A percentile compares a stretch with the other conserved stretches of the same genome.
Evolutionary conservation across 2,888 invertebrate species (phyloP).

Genomic region (Ormyrus labotus): DNA sequence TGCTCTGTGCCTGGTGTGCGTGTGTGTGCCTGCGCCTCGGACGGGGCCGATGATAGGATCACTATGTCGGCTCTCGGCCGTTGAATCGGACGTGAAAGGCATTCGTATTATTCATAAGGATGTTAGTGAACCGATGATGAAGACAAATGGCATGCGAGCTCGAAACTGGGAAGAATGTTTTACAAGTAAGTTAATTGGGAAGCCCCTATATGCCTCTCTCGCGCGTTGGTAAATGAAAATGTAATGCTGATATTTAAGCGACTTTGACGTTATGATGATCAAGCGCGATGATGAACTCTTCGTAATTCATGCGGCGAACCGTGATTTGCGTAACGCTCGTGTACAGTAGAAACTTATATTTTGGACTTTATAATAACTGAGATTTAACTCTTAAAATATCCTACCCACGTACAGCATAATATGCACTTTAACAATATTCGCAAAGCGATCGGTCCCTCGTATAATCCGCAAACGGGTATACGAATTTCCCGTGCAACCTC

Average conservation of each 20-base stretch:
- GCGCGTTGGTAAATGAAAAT: slow-evolving; percentile 33
- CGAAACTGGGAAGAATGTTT: slow-evolving; percentile 49
- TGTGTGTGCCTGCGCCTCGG: neutral
- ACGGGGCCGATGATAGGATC: slow-evolving; percentile 52
- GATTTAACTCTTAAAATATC: no score
- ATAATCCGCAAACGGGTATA: no score
- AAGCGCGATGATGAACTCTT: slow-evolving; percentile 2
- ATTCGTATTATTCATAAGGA: slow-evolving; percentile 54
- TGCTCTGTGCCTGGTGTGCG: neutral
- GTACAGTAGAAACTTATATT: no score
- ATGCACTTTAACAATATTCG: no score
- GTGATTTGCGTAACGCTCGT: neutral
- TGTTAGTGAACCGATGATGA: slow-evolving; percentile 51
- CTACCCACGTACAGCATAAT: no score
- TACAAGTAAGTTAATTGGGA: slow-evolving; percentile 49
- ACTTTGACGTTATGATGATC: slow-evolving; percentile 50
- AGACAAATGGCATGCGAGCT: slow-evolving; percentile 50
- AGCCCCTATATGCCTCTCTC: no score
- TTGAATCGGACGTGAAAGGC: slow-evolving; percentile 52
- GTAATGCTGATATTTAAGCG: slow-evolving; percentile 38
- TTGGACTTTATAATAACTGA: no score
- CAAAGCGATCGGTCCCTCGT: no score
- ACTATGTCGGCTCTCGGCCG: slow-evolving; percentile 43
- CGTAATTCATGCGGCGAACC: neutral
- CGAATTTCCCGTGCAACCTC: no score